Conservation (phyloP, 2,113 vertebrate genomes). For the Nettapus auritus region DNA sequence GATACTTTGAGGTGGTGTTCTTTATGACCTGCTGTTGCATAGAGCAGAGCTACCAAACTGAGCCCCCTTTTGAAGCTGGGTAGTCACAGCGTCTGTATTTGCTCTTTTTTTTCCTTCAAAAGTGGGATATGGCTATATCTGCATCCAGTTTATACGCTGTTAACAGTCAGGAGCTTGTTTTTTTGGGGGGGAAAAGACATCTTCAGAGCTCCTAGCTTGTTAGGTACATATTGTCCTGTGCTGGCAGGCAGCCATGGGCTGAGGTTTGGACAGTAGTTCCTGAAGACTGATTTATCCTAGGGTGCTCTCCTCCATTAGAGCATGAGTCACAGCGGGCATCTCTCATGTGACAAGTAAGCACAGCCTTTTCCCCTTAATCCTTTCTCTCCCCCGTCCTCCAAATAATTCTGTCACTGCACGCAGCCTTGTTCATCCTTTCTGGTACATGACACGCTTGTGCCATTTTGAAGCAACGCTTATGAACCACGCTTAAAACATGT, state of each 20-base stretch:
- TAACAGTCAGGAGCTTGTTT: not conserved
- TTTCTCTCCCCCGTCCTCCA: not conserved
- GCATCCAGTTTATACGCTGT: accelerated
- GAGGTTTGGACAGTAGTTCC: slow-evolving; percentile 9
- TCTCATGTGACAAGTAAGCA: not conserved
- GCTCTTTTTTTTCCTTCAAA: not conserved
- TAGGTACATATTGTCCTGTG: not conserved
- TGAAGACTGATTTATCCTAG: slow-evolving; percentile 6
- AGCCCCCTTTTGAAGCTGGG: not conserved
- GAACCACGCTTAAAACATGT: accelerated
- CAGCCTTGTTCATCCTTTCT: accelerated
- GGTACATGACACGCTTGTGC: accelerated
- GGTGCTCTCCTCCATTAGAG: not conserved
- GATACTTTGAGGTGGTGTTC: not conserved
- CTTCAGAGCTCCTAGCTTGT: accelerated
- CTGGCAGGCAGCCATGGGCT: not conserved
- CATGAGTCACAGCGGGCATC: slow-evolving; percentile 25
- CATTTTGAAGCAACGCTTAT: not conserved
- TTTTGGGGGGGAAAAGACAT: not conserved
- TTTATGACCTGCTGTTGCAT: not conserved
- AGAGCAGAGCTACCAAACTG: not conserved
- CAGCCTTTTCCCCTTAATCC: not conserved
- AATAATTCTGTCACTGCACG: accelerated
- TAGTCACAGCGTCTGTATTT: not conserved
- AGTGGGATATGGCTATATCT: not conserved